These are phyloP conservation scores for Sclerurus mexicanus DNA, from an alignment of 2,113 vertebrate species.

Conservation along the genomic window DNA sequence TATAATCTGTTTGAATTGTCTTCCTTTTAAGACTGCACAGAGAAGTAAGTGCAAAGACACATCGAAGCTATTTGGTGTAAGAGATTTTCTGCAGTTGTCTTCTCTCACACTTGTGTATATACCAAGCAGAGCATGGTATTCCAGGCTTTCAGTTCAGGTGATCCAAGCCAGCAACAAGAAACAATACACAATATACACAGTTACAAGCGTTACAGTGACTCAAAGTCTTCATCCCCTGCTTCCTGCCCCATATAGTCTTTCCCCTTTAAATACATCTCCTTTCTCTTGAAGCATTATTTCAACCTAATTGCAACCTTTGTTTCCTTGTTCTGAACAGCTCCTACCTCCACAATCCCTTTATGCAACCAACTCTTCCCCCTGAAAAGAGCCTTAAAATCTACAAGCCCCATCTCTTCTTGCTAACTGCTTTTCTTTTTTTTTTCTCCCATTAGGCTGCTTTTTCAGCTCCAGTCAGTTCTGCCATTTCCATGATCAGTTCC, in stretches of 20 bases:
- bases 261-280: not conserved
- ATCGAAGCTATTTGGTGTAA: not conserved
- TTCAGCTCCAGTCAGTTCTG: slow-evolving; percentile 20
- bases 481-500: slow-evolving; percentile 16
- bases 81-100: not conserved
- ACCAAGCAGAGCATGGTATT: not conserved
- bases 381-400: slow-evolving; percentile 20
- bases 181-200: not conserved
- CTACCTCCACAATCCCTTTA: not conserved
- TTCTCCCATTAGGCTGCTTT: not conserved
- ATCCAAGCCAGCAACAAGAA: not conserved
- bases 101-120: not conserved
- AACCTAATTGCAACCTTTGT: not conserved
- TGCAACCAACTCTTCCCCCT: not conserved
- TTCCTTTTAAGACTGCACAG: not conserved
- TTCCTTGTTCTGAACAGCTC: not conserved
- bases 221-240: not conserved
- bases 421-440: not conserved
- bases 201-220: not conserved
- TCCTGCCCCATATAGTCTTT: not conserved
- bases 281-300: not conserved
- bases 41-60: not conserved
- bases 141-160: not conserved
- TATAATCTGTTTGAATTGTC: not conserved
- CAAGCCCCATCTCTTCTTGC: not conserved